Evolutionary conservation across 35 echinoderm and acorn worm genomes (phyloP).

Genomic region (Anneissia japonica): DNA sequence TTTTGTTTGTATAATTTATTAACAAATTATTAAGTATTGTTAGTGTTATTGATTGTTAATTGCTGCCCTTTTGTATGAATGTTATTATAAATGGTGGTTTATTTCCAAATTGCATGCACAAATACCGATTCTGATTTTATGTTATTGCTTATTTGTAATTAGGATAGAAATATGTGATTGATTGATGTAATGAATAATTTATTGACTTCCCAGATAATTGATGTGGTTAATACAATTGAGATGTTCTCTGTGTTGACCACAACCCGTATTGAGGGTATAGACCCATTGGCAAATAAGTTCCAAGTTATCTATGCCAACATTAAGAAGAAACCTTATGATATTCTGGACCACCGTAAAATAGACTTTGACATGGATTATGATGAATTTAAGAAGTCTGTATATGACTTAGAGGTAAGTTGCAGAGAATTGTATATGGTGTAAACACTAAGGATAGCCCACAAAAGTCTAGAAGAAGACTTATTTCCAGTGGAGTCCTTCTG

Average conservation of each 20-base stretch:
- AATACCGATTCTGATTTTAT: too few relatives aligned
- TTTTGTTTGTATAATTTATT: too few relatives aligned
- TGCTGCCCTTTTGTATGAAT: too few relatives aligned
- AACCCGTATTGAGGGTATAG: conserved; percentile 88
- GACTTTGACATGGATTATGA: conserved; percentile 99
- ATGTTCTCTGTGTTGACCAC: conserved; percentile 63
- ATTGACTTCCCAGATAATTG: conserved; percentile 50
- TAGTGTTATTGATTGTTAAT: too few relatives aligned
- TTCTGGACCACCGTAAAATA: conserved; percentile 79
- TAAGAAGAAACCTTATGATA: conserved; percentile 97
- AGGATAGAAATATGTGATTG: too few relatives aligned
- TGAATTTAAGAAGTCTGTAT: conserved; percentile 85
- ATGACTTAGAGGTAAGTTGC: conserved; percentile 67
- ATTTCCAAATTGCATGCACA: too few relatives aligned
- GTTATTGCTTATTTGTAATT: too few relatives aligned
- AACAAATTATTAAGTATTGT: too few relatives aligned
- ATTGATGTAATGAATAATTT: background rate
- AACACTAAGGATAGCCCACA: too few relatives aligned
- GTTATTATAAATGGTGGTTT: too few relatives aligned
- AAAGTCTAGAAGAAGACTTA: too few relatives aligned
- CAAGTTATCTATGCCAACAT: conserved; percentile 73
- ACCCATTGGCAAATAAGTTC: conserved; percentile 81
- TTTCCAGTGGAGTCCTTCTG: background rate
- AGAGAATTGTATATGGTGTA: background rate
- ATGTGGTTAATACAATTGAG: conserved; percentile 80